Evolutionary conservation across 1,140 invertebrate genomes (phyloP).

Genomic region (Mercenaria mercenaria): DNA sequence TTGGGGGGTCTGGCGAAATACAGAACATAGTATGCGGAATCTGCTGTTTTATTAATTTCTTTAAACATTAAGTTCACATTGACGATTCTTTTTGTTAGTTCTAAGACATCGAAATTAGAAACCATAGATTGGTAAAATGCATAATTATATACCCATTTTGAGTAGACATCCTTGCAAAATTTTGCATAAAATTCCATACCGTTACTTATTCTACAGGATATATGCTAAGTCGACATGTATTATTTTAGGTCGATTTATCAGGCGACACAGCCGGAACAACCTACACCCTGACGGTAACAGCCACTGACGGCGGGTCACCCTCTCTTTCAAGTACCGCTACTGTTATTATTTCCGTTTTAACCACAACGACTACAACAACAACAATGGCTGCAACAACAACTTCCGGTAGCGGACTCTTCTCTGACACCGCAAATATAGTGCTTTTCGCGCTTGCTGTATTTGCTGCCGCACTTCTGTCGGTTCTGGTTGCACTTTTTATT

Average conservation of each 20-base stretch:
- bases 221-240: too few species aligned
- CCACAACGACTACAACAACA: background rate
- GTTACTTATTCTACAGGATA: too few species aligned
- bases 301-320: conserved; percentile 51
- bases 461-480: background rate
- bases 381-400: background rate
- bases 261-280: conserved; percentile 10
- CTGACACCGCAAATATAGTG: conserved; percentile 15
- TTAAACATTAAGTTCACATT: too few species aligned
- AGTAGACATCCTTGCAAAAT: too few species aligned
- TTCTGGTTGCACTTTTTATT: background rate
- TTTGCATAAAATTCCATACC: too few species aligned
- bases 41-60: too few species aligned
- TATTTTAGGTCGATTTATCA: conserved; percentile 31
- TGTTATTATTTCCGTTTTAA: conserved; percentile 26
- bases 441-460: background rate
- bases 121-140: too few species aligned
- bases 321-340: background rate
- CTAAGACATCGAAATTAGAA: too few species aligned
- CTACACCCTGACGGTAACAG: conserved; percentile 37
- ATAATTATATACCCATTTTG: too few species aligned
- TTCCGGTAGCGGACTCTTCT: conserved; percentile 9
- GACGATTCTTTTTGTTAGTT: too few species aligned
- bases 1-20: background rate
- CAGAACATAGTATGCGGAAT: conserved; percentile 34